Percentiles rank a stretch among this genome's conserved stretches.
These are phyloP conservation scores for Toxotes chatareus DNA, from an alignment of 2,113 vertebrate species.

Conservation along the genomic window DNA sequence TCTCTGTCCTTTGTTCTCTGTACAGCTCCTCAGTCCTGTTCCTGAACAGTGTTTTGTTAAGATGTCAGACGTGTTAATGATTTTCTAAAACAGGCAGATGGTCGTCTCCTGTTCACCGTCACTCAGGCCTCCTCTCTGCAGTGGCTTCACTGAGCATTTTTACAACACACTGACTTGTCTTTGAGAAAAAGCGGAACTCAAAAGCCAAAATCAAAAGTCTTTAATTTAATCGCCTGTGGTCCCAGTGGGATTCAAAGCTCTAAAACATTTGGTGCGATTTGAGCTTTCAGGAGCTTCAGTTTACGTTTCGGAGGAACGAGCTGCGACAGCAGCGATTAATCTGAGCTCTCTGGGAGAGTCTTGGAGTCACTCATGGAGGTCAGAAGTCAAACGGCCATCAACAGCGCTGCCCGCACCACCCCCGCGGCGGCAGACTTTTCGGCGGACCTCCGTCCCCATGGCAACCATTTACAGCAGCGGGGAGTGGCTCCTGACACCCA, in stretches of 20 bases:
- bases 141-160: not conserved
- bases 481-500: slow-evolving; percentile 76
- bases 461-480: slow-evolving; percentile 74
- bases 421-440: slow-evolving; percentile 58
- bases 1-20: not conserved
- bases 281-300: not conserved
- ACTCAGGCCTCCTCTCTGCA: not conserved
- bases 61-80: slow-evolving; percentile 17
- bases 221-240: not conserved
- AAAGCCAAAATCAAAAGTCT: no score
- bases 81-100: slow-evolving; percentile 21
- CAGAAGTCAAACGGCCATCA: slow-evolving; percentile 62
- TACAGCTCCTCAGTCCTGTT: not conserved
- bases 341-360: slow-evolving; percentile 18
- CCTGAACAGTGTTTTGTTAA: not conserved
- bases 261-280: no score
- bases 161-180: no score
- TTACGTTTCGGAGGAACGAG: not conserved
- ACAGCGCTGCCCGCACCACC: slow-evolving; percentile 1
- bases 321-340: slow-evolving; percentile 55
- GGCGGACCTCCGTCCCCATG: slow-evolving; percentile 52
- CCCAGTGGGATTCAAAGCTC: not conserved
- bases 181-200: not conserved
- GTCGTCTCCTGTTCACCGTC: not conserved
- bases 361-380: slow-evolving; percentile 39